These are phyloP conservation scores for Silurus lanzhouensis DNA, from an alignment of 2,797 vertebrate genomes.

Conservation along the genomic window DNA sequence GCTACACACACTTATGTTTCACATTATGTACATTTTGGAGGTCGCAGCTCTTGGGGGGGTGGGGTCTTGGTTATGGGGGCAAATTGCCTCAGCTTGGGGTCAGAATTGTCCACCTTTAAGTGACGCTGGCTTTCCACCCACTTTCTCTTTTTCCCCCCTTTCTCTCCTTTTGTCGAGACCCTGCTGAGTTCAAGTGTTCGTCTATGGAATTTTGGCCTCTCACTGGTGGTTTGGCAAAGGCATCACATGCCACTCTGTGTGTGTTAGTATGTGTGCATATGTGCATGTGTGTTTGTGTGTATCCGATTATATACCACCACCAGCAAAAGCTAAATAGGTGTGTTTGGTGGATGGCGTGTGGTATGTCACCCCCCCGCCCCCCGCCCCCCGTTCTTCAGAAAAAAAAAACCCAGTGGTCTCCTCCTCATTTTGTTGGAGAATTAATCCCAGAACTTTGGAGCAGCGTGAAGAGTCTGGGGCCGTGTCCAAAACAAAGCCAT, in stretches of 20 bases:
- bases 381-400: neutral
- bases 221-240: slow-evolving; percentile 84
- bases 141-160: slow-evolving; percentile 15
- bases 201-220: slow-evolving; percentile 82
- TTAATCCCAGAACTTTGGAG: slow-evolving; percentile 79
- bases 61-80: too few species aligned
- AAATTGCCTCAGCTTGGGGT: slow-evolving; percentile 32
- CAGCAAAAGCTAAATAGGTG: slow-evolving; percentile 31
- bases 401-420: slow-evolving; percentile 78
- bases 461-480: slow-evolving; percentile 68
- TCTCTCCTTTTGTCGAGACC: slow-evolving; percentile 55
- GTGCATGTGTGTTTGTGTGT: slow-evolving; percentile 33
- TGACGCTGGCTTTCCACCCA: slow-evolving; percentile 49
- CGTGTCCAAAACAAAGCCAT: slow-evolving; percentile 71
- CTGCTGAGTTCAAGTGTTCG: slow-evolving; percentile 78
- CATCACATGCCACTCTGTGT: slow-evolving; percentile 76
- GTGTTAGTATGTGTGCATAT: slow-evolving; percentile 42
- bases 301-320: slow-evolving; percentile 29
- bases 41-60: slow-evolving; percentile 1
- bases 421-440: slow-evolving; percentile 83
- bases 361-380: slow-evolving; percentile 46
- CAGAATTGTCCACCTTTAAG: slow-evolving; percentile 50
- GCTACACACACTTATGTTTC: neutral
- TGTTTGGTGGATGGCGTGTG: slow-evolving; percentile 24
- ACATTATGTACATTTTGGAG: slow-evolving; percentile 8